phyloP scores from a whole-genome alignment of 2,888 invertebrate genomes.

The Ecliptopera silaceata region DNA sequence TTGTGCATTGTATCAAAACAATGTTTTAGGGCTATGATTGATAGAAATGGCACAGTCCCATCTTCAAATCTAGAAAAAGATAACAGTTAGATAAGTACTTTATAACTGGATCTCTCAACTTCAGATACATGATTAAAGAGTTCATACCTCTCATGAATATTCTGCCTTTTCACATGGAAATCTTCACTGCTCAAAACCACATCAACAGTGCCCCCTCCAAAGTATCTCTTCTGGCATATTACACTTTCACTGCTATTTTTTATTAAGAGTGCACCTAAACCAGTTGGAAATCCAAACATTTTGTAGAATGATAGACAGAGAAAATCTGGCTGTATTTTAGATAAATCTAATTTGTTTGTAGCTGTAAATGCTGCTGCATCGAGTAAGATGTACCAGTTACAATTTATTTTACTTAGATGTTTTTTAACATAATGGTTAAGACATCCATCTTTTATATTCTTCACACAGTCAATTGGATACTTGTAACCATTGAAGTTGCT shows the following conservation, averaged over 20 bases:
- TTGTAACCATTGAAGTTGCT: slow-evolving; percentile 97
- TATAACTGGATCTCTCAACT: no score
- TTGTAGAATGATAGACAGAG: slow-evolving; percentile 97
- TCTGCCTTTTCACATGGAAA: slow-evolving; percentile 87
- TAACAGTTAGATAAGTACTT: neutral
- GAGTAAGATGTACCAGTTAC: slow-evolving; percentile 88
- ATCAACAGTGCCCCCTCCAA: slow-evolving; percentile 97
- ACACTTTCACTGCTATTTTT: slow-evolving; percentile 84
- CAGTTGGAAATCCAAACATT: slow-evolving; percentile 97
- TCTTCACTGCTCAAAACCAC: slow-evolving; percentile 89
- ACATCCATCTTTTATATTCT: slow-evolving; percentile 83
- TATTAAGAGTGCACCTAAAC: slow-evolving; percentile 94
- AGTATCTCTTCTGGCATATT: slow-evolving; percentile 88
- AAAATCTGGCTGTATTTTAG: slow-evolving; percentile 91
- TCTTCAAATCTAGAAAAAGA: slow-evolving; percentile 93
- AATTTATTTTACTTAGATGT: slow-evolving; percentile 63
- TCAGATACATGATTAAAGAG: neutral
- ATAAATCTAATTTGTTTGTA: slow-evolving; percentile 90
- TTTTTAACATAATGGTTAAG: slow-evolving; percentile 69
- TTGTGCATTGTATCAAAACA: slow-evolving; percentile 90
- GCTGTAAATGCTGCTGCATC: slow-evolving; percentile 94
- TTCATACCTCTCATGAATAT: slow-evolving; percentile 87
- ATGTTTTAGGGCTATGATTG: slow-evolving; percentile 90
- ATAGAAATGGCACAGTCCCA: slow-evolving; percentile 94
- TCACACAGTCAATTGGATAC: slow-evolving; percentile 90